Evolutionary conservation across 2,797 vertebrate species (phyloP).

Genomic region (Rhyacichthys aspro): DNA sequence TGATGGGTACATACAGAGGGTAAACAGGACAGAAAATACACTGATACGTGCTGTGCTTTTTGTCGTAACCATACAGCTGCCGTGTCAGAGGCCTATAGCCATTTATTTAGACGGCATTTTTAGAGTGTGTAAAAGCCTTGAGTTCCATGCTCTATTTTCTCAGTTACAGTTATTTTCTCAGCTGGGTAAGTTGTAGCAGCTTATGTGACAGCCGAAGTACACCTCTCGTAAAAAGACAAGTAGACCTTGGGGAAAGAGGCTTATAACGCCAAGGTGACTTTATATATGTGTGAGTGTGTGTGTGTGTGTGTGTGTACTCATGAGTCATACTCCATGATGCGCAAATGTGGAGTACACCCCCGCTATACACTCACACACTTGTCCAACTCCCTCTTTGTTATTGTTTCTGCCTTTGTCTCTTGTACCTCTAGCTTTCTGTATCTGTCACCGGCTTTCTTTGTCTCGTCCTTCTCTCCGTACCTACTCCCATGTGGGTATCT

Average conservation of each 20-base stretch:
- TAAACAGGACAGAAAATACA: too few species aligned
- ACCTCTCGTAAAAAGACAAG: slow-evolving; percentile 38
- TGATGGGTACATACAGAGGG: too few species aligned
- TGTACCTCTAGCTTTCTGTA: slow-evolving; percentile 27
- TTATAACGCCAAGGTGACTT: slow-evolving; percentile 46
- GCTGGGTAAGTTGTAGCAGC: slow-evolving; percentile 9
- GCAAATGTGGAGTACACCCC: slow-evolving; percentile 27
- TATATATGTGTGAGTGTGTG: slow-evolving; percentile 16
- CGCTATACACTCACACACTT: slow-evolving; percentile 4
- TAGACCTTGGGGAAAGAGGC: slow-evolving; percentile 42
- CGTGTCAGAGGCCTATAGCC: not conserved
- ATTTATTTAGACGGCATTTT: slow-evolving; percentile 6
- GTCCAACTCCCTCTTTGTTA: not conserved
- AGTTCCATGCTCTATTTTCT: slow-evolving; percentile 18
- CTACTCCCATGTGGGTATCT: slow-evolving; percentile 44
- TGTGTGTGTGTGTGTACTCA: slow-evolving; percentile 26
- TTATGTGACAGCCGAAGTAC: slow-evolving; percentile 32
- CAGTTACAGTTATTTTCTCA: not conserved
- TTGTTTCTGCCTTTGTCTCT: slow-evolving; percentile 17
- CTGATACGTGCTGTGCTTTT: not conserved
- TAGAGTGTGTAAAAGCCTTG: not conserved
- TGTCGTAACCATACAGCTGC: not conserved
- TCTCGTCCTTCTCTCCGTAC: slow-evolving; percentile 29
- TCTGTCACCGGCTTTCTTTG: slow-evolving; percentile 42
- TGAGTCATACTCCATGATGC: slow-evolving; percentile 53